Evolutionary conservation across 2,888 invertebrate species (phyloP), one percentile per base, ranked within the genome.

Genomic region (Oscheius myriophilus): DNA sequence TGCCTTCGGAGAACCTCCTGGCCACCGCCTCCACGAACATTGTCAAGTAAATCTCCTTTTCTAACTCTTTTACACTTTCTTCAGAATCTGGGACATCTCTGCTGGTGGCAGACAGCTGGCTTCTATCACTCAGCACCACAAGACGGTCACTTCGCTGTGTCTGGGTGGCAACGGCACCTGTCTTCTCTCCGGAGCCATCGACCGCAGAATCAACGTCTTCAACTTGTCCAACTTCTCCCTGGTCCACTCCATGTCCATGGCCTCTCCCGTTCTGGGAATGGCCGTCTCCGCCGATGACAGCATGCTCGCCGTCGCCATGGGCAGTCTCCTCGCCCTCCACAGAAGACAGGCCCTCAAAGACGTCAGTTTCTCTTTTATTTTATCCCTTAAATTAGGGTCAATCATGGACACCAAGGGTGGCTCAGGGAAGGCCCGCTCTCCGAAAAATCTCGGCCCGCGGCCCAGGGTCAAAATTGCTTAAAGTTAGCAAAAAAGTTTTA

Each of bases 41-140:
- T 55, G 73, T 79, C 41, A 74, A 73, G 78, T 78, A 4, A 59
- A 61, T 67, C 49, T 42, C 6, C 1, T 14, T 11, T 18, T 2
- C 25, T 33, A 61, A 7, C 25, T 49, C 16, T 25, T 46, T n/a
- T 25, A 3, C 26, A 11, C 33, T 33, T 14, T 41, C 54, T 73
- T 46, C 43, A 82, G 83, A 70, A 92, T 97, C 0, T 97, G 96
- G 96, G 96, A 97, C 87, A 91, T 92, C 6, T 90, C 95, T 61
- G 91, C 93, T 76, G 88, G 88, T 7, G 95, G 95, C 12, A 92
- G 92, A 86, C 89, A 94, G 65, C 87, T 97, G 26, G 92, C 93
- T 1, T 91, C 91, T 82, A 91, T 97, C 75, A 92, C 92, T 1
- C 92, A 94, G 81, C 97, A 98, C 88, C 95, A 96, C 87, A 97